Conservation (phyloP, 2,113 vertebrate genomes). For the Machaerirhynchus nigripectus region DNA sequence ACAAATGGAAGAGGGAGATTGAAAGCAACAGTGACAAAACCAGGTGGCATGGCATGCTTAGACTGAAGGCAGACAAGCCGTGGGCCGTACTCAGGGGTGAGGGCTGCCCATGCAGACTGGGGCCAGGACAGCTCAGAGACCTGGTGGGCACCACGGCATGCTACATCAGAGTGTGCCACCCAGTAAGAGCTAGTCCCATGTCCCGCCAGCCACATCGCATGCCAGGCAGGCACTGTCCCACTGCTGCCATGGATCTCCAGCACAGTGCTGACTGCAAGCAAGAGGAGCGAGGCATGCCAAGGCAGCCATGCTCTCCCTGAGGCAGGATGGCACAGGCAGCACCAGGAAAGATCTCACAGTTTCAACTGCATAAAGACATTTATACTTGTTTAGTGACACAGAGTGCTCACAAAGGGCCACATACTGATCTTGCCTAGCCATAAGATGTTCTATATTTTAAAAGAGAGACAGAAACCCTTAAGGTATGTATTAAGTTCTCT, state of each 20-base stretch:
- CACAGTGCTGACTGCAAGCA: accelerated
- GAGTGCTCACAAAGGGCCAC: not conserved
- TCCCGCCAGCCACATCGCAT: accelerated
- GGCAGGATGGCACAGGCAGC: accelerated
- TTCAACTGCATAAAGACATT: not conserved
- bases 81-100: accelerated
- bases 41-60: too few species aligned
- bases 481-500: not conserved
- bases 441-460: not conserved
- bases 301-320: not conserved
- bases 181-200: accelerated
- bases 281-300: accelerated
- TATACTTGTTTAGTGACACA: not conserved
- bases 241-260: not conserved
- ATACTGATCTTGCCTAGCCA: not conserved
- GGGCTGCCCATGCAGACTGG: accelerated
- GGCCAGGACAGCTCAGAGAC: not conserved
- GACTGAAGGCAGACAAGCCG: not conserved
- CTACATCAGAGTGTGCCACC: accelerated
- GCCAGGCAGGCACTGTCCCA: not conserved
- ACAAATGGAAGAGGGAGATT: not conserved
- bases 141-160: accelerated
- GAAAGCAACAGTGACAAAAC: not conserved
- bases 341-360: not conserved
- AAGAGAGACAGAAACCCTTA: not conserved